phyloP scores from a whole-genome alignment of 2,888 invertebrate genomes.

The Dasysyrphus albostriatus region DNA sequence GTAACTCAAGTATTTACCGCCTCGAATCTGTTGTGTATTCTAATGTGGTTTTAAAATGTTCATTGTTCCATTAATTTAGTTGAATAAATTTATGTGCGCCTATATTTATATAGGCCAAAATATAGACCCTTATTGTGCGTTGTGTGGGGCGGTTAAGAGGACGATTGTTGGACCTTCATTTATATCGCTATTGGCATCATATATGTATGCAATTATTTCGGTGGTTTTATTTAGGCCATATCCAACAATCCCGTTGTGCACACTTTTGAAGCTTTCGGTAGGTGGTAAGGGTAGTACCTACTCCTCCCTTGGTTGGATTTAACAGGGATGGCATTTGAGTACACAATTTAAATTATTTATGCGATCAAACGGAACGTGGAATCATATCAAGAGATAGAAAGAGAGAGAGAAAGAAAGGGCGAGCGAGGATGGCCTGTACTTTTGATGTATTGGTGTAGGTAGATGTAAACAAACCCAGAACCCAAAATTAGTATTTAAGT shows the following conservation, averaged over 20 bases:
- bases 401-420: not conserved
- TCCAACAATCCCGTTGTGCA: not conserved
- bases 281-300: not conserved
- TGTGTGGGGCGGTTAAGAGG: not conserved
- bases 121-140: not conserved
- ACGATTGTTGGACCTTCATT: not conserved
- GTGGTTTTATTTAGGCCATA: conserved; percentile 22
- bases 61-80: conserved; percentile 74
- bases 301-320: not conserved
- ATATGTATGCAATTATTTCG: conserved; percentile 56
- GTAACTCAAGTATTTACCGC: conserved; percentile 69
- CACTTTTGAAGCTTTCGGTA: conserved; percentile 10
- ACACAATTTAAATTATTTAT: conserved; percentile 60
- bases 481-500: conserved; percentile 75
- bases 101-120: not conserved
- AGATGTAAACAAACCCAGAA: conserved; percentile 51
- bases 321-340: conserved; percentile 40
- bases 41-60: conserved; percentile 73
- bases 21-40: conserved; percentile 68
- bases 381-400: not conserved
- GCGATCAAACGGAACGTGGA: conserved; percentile 5
- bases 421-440: not conserved
- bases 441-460: conserved; percentile 16
- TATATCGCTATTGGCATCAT: conserved; percentile 27
- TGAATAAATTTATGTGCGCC: conserved; percentile 36